Evolutionary conservation across 2,797 vertebrate genomes (phyloP).

Genomic region (Vespertilio murinus): DNA sequence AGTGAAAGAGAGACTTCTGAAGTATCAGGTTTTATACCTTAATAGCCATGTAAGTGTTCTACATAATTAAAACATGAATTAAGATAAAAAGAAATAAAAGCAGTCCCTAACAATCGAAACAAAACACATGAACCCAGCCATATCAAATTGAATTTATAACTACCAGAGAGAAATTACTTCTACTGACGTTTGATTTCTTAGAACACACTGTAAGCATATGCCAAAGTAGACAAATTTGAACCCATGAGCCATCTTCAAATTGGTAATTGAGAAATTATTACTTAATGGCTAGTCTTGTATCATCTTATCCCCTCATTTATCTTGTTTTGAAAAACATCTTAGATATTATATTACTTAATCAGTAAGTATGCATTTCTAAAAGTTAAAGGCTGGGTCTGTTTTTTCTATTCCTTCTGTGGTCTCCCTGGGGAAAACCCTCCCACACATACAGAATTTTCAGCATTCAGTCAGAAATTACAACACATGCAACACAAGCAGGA

Average conservation of each 20-base stretch:
- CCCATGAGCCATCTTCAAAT: not conserved
- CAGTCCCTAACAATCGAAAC: not conserved
- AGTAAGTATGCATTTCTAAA: not conserved
- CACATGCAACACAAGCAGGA: no score
- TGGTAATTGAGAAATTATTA: not conserved
- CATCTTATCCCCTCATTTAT: not conserved
- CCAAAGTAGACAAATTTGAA: not conserved
- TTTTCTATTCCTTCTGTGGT: no score
- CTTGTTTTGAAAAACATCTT: not conserved
- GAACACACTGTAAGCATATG: not conserved
- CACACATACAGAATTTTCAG: no score
- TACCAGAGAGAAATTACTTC: not conserved
- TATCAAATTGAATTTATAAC: not conserved
- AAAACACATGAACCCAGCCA: not conserved
- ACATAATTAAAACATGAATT: constrained; percentile 32
- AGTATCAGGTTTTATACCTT: not conserved
- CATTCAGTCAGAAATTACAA: no score
- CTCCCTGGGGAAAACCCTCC: no score
- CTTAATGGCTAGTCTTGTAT: not conserved
- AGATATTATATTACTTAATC: not conserved
- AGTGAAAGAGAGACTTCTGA: not conserved
- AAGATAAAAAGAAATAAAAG: constrained; percentile 2
- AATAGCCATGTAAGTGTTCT: not conserved
- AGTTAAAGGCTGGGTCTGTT: not conserved
- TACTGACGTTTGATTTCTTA: not conserved